Evolutionary conservation across 1,140 invertebrate genomes (phyloP).

Genomic region (Lamellibrachia luymesi): DNA sequence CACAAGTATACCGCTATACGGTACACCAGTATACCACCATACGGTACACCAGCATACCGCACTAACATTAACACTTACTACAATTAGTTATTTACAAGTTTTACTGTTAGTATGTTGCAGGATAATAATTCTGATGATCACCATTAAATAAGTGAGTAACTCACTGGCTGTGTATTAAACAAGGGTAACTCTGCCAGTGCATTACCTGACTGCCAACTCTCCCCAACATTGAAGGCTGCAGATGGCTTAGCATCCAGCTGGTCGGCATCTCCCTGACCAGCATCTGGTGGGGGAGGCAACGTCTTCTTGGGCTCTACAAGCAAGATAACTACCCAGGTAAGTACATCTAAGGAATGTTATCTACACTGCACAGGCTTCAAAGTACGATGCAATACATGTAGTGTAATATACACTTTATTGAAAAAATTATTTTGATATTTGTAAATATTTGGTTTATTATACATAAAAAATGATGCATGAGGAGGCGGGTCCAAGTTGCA

Average conservation of each 20-base stretch:
- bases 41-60: no score
- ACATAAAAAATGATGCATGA: not conserved
- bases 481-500: no score
- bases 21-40: no score
- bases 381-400: not conserved
- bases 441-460: not conserved
- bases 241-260: not conserved
- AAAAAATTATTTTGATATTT: not conserved
- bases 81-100: no score
- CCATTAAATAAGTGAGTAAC: no score
- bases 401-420: not conserved
- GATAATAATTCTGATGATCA: no score
- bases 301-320: not conserved
- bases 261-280: not conserved
- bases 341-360: not conserved
- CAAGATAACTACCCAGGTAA: not conserved
- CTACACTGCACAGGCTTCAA: not conserved
- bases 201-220: slow-evolving; percentile 17
- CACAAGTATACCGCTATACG: no score
- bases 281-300: not conserved
- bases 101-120: no score
- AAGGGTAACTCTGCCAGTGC: not conserved
- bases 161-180: not conserved
- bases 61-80: no score
- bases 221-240: not conserved